Evolutionary conservation across 2,113 vertebrate genomes (phyloP), one percentile per base, ranked within the genome.

Genomic region (Notechis scutatus): DNA sequence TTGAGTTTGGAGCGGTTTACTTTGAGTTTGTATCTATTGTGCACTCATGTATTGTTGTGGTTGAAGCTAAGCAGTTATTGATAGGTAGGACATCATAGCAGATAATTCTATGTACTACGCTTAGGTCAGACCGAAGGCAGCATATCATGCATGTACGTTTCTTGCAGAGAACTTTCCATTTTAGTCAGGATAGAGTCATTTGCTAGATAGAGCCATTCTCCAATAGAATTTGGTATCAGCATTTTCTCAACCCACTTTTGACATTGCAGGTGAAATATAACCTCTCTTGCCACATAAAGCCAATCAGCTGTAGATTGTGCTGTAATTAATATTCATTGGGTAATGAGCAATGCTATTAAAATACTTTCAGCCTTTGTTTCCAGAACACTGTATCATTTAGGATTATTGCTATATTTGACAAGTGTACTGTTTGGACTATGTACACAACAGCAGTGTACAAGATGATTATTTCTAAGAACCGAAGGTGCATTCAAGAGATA

Each of bases 401-500:
- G 90, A 94, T 61, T 87, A 88, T 90, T 92, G 57, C 90, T 88
- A 26, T 64, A 88, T 34, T 12, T 88, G 69, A 23, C 52, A 89
- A 42, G 24, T 88, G 54, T 56, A 81, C 64, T 88, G 85, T 87
- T 88, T 90, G n/a, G 47, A 50, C 54, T 93, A 23, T 85, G 61
- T 26, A 56, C 34, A 56, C 88, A 92, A 89, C 59, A 91, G 86
- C 20, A 50, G 24, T 12, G 42, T 91, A 91, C 93, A 93, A 81
- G 61, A 85, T 59, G 57, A 94, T 92, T 90, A 90, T 92, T 90
- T 87, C 74, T 50, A 90, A 69, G 34, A 90, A 90, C 87, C 54
- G 91, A 92, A 93, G 93, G 87, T 93, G 91, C 54, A 54, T 92
- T 90, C 24, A 90, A 20, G 93, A 94, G 91, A 69, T 92, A 92